phyloP scores from a whole-genome alignment of 2,113 vertebrate genomes.

The Rhipidura dahli region DNA sequence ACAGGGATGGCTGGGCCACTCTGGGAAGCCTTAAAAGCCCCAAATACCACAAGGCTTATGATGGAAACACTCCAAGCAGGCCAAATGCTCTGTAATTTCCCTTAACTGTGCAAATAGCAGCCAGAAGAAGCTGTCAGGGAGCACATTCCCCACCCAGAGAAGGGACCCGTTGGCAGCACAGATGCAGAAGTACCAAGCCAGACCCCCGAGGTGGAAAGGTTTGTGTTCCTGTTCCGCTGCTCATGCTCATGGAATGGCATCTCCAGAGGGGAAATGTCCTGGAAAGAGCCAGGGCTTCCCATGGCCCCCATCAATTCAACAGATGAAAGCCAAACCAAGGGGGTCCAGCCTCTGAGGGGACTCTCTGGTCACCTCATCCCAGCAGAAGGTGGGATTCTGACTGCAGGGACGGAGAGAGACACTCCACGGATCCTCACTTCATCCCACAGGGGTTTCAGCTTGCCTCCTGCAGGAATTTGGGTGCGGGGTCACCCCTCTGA shows the following conservation, averaged over 20 bases:
- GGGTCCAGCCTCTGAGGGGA: not conserved
- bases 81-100: not conserved
- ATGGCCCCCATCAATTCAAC: not conserved
- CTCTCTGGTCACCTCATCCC: not conserved
- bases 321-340: not conserved
- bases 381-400: not conserved
- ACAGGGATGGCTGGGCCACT: not conserved
- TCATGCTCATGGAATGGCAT: accelerated
- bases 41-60: not conserved
- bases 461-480: not conserved
- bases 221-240: accelerated
- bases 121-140: not conserved
- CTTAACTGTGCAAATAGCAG: not conserved
- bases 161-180: accelerated
- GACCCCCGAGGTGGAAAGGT: accelerated
- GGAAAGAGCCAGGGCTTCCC: not conserved
- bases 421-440: not conserved
- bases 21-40: not conserved
- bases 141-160: not conserved
- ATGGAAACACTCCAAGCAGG: not conserved
- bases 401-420: not conserved
- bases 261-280: not conserved
- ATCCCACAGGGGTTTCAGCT: not conserved
- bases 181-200: not conserved
- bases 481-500: not conserved